phyloP scores from a whole-genome alignment of 2,797 vertebrate genomes.

The Lagorchestes hirsutus region DNA sequence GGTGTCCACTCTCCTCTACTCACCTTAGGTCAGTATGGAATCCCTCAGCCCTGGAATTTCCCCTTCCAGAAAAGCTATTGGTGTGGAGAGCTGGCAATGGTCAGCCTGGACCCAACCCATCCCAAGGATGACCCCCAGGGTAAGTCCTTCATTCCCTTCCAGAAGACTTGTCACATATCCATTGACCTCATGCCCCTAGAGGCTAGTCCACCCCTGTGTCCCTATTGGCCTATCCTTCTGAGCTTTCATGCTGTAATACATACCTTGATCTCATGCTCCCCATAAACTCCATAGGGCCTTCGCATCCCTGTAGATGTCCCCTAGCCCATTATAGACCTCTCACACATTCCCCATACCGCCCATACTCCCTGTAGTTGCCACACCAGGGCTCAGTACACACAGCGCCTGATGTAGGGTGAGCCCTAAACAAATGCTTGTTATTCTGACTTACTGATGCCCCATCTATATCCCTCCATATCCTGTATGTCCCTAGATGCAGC shows the following conservation, averaged over 20 bases:
- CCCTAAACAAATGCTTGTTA: not conserved
- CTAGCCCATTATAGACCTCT: not conserved
- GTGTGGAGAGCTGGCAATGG: constrained; percentile 85
- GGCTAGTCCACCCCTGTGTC: not conserved
- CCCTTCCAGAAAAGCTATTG: constrained; percentile 93
- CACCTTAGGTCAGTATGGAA: constrained; percentile 91
- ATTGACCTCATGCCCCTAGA: not conserved
- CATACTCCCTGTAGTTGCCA: not conserved
- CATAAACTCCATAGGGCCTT: not conserved
- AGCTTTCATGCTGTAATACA: not conserved
- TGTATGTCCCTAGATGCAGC: not conserved
- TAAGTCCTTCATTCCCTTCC: constrained; percentile 46
- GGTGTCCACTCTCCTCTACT: not conserved
- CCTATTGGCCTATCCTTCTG: not conserved
- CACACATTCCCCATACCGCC: not conserved
- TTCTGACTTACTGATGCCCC: not conserved
- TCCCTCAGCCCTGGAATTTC: constrained; percentile 94
- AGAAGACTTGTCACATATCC: not conserved
- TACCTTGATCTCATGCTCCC: not conserved
- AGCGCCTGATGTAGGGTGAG: not conserved
- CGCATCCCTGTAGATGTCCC: not conserved
- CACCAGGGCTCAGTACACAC: no score
- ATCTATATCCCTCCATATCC: not conserved
- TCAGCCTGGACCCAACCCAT: constrained; percentile 75
- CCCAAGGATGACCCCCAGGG: not conserved